phyloP scores from a whole-genome alignment of 2,888 invertebrate genomes.

The Trachelus troglodyta region DNA sequence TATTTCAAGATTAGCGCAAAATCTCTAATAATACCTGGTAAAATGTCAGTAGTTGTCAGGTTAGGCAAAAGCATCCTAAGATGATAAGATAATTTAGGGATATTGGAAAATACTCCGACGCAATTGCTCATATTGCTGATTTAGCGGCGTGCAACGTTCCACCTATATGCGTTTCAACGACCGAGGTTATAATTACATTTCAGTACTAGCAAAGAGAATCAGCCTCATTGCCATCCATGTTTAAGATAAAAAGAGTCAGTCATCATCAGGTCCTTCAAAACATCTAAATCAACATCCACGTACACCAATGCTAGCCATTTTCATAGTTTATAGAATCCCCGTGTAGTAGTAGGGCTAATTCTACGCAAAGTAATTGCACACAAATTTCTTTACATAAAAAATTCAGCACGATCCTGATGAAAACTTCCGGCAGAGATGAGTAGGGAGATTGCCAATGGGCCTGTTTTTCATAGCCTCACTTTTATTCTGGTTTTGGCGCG shows the following conservation, averaged over 20 bases:
- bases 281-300: too few relatives aligned
- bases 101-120: slow-evolving; percentile 49
- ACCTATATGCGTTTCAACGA: background rate
- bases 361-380: too few relatives aligned
- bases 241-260: too few relatives aligned
- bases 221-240: too few relatives aligned
- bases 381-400: background rate
- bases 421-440: too few relatives aligned
- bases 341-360: background rate
- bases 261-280: too few relatives aligned
- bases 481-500: too few relatives aligned
- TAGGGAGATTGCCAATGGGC: too few relatives aligned
- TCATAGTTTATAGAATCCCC: background rate
- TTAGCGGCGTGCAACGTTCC: background rate
- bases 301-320: background rate
- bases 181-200: background rate
- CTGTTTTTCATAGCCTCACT: too few relatives aligned
- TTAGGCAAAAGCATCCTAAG: slow-evolving; percentile 48
- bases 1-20: slow-evolving; percentile 15
- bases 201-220: background rate
- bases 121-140: slow-evolving; percentile 24
- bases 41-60: slow-evolving; percentile 47
- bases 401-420: background rate
- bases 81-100: slow-evolving; percentile 54
- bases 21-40: slow-evolving; percentile 43